A percentile compares a stretch with the other conserved stretches of the same genome.
These are phyloP conservation scores for Agriopis marginaria DNA, from an alignment of 2,888 invertebrate species.

Conservation along the genomic window DNA sequence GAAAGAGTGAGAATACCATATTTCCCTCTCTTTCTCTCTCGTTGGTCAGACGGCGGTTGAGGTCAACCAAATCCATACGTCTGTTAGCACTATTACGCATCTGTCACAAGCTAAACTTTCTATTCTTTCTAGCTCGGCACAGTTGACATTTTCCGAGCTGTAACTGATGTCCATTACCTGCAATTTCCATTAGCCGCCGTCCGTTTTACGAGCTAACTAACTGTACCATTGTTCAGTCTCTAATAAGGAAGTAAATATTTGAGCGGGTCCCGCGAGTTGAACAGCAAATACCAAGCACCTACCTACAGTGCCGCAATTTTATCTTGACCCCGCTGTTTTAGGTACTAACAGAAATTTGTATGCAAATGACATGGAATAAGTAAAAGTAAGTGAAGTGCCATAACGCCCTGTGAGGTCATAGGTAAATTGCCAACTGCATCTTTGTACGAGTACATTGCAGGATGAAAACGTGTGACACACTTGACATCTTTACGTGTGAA, in stretches of 20 bases:
- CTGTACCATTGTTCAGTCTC: slow-evolving; percentile 74
- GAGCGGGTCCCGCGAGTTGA: slow-evolving; percentile 58
- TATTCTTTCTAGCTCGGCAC: slow-evolving; percentile 3
- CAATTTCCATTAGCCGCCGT: slow-evolving; percentile 60
- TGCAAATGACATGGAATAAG: slow-evolving; percentile 2
- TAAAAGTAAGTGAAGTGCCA: not conserved
- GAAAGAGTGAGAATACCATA: no score
- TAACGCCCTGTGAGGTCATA: slow-evolving; percentile 6
- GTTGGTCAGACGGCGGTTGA: no score
- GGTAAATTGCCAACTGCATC: slow-evolving; percentile 5
- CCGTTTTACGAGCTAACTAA: slow-evolving; percentile 68
- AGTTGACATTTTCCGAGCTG: slow-evolving; percentile 44
- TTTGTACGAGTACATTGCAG: slow-evolving; percentile 9
- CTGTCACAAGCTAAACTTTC: slow-evolving; percentile 30
- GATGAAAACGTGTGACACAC: slow-evolving; percentile 28
- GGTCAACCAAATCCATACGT: no score
- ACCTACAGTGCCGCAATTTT: slow-evolving; percentile 23
- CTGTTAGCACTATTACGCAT: no score
- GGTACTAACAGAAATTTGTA: slow-evolving; percentile 8
- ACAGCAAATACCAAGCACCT: slow-evolving; percentile 62
- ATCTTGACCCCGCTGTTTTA: slow-evolving; percentile 9
- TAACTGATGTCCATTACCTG: slow-evolving; percentile 45
- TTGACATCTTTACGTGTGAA: slow-evolving; percentile 26
- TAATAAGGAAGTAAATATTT: slow-evolving; percentile 85
- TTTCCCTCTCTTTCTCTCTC: no score